Evolutionary conservation across 2,888 invertebrate genomes (phyloP), one percentile per base, ranked within the genome.

Genomic region (Nephrocerus scutellatus): DNA sequence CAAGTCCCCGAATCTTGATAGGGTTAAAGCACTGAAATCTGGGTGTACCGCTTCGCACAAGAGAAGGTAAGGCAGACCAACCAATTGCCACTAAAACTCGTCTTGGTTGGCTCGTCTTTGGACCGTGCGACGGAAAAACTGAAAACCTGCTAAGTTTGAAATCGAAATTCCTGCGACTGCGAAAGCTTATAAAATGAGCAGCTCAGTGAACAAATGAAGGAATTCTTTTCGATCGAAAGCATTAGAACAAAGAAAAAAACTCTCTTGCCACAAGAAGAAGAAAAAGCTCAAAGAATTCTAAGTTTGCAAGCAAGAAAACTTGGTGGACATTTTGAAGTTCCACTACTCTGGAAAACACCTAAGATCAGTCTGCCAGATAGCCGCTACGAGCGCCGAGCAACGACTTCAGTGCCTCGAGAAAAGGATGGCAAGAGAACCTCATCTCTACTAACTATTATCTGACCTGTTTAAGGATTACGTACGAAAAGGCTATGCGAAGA

Each of bases 341-440:
- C 39, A 16, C 35, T 53, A 14, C 41, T 56, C 3, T 53, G 53
- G 50, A 50, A 48, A 18, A 35, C 46, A 6, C 37, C 45, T n/a
- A 34, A 42, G 30, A 37, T 43, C 25, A 39, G 24, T 7, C 30
- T 55, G 16, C 51, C 53, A 31, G 44, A 55, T 18, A 55, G 49
- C 29, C 36, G 35, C 9, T n/a, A 23, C 14, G 4, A 49, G 44
- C 40, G 50, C 48, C 3, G 32, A 41, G 6, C 35, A 33, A 39
- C 43, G 51, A 28, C 20, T 49, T 8, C 16, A 25, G 16, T 48
- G 45, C 15, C 31, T 51, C n/a, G 50, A 51, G 21, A 42, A 36
- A 33, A 50, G 40, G 30, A 20, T 51, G 10, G 30, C 31, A 8
- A 42, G 36, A 30, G 46, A 50, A 25, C 13, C 8, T 0, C 30